Percentiles rank a stretch among this genome's conserved stretches.
phyloP scores from a whole-genome alignment of 2,797 vertebrate genomes.

The Artibeus lituratus region DNA sequence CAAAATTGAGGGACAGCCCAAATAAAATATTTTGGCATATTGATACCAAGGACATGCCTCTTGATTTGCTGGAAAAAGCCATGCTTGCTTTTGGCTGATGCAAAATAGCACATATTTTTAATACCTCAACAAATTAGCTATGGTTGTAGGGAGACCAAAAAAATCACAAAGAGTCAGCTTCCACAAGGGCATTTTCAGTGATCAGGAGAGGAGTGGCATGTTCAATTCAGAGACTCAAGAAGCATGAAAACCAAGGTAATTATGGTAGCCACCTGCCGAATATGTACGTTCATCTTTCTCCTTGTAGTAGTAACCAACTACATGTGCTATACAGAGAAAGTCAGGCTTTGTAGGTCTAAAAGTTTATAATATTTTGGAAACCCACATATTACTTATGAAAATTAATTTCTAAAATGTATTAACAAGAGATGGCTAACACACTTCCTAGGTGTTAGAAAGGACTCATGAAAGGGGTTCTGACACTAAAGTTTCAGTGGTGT shows the following conservation, averaged over 20 bases:
- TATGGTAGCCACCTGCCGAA: neutral
- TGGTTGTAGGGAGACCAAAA: neutral
- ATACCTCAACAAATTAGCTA: neutral
- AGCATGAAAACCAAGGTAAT: neutral
- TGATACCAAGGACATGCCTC: neutral
- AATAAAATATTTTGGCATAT: neutral
- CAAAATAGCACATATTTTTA: neutral
- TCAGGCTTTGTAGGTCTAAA: neutral
- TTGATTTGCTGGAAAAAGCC: neutral
- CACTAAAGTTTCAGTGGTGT: neutral
- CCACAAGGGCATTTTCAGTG: neutral
- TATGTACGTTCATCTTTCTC: neutral
- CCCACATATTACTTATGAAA: neutral
- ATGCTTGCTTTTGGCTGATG: neutral
- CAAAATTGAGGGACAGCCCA: neutral
- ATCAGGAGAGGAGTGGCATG: accelerated
- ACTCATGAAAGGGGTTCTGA: neutral
- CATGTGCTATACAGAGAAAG: no score
- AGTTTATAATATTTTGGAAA: neutral
- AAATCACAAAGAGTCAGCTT: neutral
- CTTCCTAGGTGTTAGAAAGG: neutral
- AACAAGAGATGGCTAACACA: neutral
- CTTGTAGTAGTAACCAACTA: neutral
- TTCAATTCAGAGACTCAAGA: neutral
- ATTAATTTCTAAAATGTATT: neutral